Evolutionary conservation across 2,113 vertebrate species (phyloP).

Genomic region (Sorex araneus): DNA sequence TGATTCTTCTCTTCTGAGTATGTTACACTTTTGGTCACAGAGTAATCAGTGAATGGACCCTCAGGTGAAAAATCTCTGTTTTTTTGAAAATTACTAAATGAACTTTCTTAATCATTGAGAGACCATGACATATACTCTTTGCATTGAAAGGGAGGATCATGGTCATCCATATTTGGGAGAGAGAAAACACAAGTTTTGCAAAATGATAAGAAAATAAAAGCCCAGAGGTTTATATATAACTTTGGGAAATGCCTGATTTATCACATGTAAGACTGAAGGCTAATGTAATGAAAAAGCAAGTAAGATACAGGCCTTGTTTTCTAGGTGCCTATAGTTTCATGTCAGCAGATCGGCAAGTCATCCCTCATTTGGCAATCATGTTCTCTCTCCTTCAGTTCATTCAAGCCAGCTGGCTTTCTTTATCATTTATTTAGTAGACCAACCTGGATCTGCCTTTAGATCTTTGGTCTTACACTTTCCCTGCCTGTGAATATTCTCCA

Average conservation of each 20-base stretch:
- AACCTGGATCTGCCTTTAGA: background rate
- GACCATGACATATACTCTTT: background rate
- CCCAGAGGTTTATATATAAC: background rate
- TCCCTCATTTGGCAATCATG: background rate
- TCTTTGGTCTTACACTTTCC: background rate
- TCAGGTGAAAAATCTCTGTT: slow-evolving; percentile 18
- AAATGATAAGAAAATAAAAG: slow-evolving; percentile 20
- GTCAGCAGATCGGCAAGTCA: background rate
- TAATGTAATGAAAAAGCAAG: background rate
- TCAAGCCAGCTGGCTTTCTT: background rate
- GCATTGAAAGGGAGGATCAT: background rate
- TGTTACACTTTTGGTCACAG: background rate
- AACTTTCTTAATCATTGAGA: background rate
- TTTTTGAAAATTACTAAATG: slow-evolving; percentile 9
- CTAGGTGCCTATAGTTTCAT: background rate
- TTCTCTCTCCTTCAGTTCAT: background rate
- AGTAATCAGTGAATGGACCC: background rate
- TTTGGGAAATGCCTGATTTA: background rate
- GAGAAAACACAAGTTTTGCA: background rate
- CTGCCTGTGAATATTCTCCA: background rate
- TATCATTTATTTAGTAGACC: background rate
- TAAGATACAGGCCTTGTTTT: background rate
- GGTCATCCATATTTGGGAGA: background rate
- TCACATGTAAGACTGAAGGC: background rate
- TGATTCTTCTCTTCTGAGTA: background rate